Percentiles rank a stretch among this genome's conserved stretches.
phyloP scores from a whole-genome alignment of 2,888 invertebrate species.

The Pachycephus smyrnensis region DNA sequence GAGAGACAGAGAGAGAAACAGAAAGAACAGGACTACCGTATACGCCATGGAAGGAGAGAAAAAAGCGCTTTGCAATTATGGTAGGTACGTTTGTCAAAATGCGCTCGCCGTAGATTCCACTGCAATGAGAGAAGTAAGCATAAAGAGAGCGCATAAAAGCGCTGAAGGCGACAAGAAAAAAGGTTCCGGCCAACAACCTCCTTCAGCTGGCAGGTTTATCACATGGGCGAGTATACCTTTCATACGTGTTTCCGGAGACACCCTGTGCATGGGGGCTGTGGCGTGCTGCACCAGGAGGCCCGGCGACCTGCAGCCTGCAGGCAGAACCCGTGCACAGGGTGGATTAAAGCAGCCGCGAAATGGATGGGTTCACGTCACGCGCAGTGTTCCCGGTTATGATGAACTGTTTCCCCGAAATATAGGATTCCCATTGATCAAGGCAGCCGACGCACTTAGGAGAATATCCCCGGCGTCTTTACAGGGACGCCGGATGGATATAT shows the following conservation, averaged over 20 bases:
- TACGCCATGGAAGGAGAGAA: background rate
- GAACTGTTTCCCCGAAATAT: slow-evolving; percentile 45
- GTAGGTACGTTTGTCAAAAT: background rate
- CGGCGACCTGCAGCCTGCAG: background rate
- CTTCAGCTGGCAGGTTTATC: background rate
- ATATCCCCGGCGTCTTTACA: background rate
- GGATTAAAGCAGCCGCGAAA: slow-evolving; percentile 41
- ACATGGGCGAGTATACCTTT: background rate
- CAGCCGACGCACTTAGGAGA: slow-evolving; percentile 10
- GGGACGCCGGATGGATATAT: background rate
- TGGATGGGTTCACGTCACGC: slow-evolving; percentile 40
- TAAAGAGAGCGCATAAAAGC: background rate
- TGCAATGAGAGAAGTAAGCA: background rate
- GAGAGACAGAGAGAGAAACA: too few species aligned
- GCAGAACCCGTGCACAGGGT: slow-evolving; percentile 14
- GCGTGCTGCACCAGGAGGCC: background rate
- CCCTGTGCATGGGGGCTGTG: background rate
- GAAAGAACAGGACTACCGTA: background rate
- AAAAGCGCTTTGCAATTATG: background rate
- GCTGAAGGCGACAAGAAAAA: too few species aligned
- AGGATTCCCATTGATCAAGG: slow-evolving; percentile 48
- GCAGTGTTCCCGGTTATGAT: slow-evolving; percentile 45
- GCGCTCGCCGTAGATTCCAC: background rate
- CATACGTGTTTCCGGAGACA: background rate
- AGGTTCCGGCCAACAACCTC: too few species aligned